Percentiles rank a stretch among this genome's conserved stretches.
These are phyloP conservation scores for Macaria notata DNA, from an alignment of 2,888 invertebrate species.

Conservation along the genomic window DNA sequence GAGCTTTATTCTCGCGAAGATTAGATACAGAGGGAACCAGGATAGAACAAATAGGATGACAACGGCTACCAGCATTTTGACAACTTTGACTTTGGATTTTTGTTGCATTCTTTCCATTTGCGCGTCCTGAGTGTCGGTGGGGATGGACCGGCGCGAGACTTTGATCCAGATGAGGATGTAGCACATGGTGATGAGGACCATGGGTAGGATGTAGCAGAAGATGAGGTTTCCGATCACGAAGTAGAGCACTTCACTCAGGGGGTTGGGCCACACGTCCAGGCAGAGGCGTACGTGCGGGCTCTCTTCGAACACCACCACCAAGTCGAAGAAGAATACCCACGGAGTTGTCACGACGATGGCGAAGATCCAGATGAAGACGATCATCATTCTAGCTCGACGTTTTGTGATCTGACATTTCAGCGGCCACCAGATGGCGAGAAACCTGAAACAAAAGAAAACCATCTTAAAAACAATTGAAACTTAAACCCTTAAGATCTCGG, in stretches of 20 bases:
- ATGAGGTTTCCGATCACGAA: conserved; percentile 94
- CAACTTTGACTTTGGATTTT: conserved; percentile 96
- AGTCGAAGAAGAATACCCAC: conserved; percentile 95
- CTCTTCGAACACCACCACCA: conserved; percentile 87
- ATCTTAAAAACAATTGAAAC: conserved; percentile 3
- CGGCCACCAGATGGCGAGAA: conserved; percentile 97
- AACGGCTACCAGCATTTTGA: conserved; percentile 96
- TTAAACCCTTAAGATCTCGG: conserved; percentile 1
- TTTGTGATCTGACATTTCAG: conserved; percentile 95
- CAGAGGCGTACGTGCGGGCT: conserved; percentile 89
- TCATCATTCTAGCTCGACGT: conserved; percentile 92
- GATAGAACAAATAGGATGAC: conserved; percentile 96
- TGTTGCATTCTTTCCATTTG: conserved; percentile 96
- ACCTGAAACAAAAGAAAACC: conserved; percentile 86
- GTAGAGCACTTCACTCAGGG: conserved; percentile 90
- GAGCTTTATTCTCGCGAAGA: conserved; percentile 93
- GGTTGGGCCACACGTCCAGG: conserved; percentile 93
- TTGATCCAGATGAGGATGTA: conserved; percentile 96
- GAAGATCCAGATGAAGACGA: conserved; percentile 94
- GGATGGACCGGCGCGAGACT: conserved; percentile 93
- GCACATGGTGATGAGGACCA: conserved; percentile 94
- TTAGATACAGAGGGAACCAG: conserved; percentile 95
- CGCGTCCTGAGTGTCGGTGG: conserved; percentile 94
- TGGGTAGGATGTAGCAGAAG: conserved; percentile 94
- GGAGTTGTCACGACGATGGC: conserved; percentile 93